Evolutionary conservation across 2,888 invertebrate genomes (phyloP), one percentile per base, ranked within the genome.

Genomic region (Dolichomitus sp.): DNA sequence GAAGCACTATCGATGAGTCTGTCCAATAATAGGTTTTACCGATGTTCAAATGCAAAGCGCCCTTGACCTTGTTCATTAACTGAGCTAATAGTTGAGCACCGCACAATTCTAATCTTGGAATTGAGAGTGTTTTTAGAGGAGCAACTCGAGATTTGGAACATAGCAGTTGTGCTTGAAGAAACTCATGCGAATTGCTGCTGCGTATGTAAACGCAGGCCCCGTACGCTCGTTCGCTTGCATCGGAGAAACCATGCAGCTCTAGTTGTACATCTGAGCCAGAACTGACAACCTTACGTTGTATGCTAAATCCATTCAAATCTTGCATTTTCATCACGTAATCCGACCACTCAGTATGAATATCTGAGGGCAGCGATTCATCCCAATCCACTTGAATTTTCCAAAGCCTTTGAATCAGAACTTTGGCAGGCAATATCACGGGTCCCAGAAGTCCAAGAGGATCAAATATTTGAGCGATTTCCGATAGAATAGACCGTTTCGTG

Each of bases 1-100:
- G 57, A 19, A 83, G 52, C 3, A 68, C 72, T n/a, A 83, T 80
- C 17, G 65, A 59, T 1, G 83, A 83, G 17, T 85, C 85, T 11
- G 59, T 72, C 83, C 80, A 85, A 11, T 75, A 48, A 37, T 27
- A 30, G 11, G 63, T 37, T 42, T 23, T 2, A 0, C 42, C 23
- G 7, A 80, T 69, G 1, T 37, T 27, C 4, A 81, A n/a, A 7
- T 59, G 65, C 30, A 83, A 37, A 2, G 78, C 79, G 0, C 42
- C 33, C 23, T 40, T 45, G 30, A 72, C 42, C 1, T 30, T 33
- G 2, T 14, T 17, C 45, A 30, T 72, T 11, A 72, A 12, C 7
- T 40, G 70, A 6, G 70, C 45, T 5, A 72, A 27, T 0, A 72
- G 59, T 19, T 45, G 45, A 0, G 70, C 59, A 11, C 45, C 59